phyloP scores from a whole-genome alignment of 1,140 invertebrate genomes.

The Temnothorax longispinosus region DNA sequence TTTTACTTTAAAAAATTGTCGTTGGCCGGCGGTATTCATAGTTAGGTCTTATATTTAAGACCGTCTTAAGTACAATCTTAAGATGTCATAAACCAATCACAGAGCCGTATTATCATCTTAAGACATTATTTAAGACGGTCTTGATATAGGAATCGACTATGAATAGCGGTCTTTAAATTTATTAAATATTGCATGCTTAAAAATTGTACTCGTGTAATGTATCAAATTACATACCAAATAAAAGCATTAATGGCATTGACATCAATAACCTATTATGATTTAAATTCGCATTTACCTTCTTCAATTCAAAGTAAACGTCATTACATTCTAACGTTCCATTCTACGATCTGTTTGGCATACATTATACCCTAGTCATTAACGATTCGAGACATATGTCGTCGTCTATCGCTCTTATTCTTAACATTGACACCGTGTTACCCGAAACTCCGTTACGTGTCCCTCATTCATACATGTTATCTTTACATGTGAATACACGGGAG shows the following conservation, averaged over 20 bases:
- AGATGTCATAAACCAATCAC: no score
- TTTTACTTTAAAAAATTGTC: not conserved
- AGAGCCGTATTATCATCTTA: no score
- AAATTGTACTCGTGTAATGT: not conserved
- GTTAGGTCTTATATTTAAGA: no score
- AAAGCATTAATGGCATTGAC: not conserved
- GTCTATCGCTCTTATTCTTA: conserved; percentile 41
- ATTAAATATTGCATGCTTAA: not conserved
- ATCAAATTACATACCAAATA: not conserved
- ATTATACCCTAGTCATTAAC: not conserved
- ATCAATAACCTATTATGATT: not conserved
- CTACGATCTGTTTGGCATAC: not conserved
- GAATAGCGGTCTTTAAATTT: not conserved
- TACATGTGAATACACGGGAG: conserved; percentile 4
- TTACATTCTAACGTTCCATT: not conserved
- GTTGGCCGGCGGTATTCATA: no score
- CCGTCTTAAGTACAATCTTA: no score
- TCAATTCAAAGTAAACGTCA: not conserved
- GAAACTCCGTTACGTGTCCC: conserved; percentile 46
- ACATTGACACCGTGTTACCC: conserved; percentile 31
- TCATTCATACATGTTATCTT: conserved; percentile 23
- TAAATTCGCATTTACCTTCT: not conserved
- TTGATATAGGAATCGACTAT: no score
- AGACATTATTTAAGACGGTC: no score
- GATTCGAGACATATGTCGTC: conserved; percentile 14